Evolutionary conservation across 2,797 vertebrate species (phyloP).

Genomic region (Basileuterus tristriatus): DNA sequence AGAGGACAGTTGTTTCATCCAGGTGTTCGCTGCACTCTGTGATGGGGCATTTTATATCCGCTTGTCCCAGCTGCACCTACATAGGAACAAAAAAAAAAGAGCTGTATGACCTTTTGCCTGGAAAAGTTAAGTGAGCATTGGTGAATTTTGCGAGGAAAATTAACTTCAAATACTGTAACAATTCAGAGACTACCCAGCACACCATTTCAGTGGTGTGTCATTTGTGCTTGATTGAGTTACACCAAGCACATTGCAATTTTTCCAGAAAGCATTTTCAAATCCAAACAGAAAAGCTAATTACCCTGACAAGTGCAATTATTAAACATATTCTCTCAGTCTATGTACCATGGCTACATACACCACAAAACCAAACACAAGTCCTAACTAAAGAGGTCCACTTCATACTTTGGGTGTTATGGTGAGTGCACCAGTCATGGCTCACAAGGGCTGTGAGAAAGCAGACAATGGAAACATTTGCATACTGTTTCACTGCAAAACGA

Average conservation of each 20-base stretch:
- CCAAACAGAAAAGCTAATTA: background rate
- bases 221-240: background rate
- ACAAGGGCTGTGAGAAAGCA: background rate
- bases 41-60: conserved; percentile 89
- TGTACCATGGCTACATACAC: rapidly evolving
- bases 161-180: background rate
- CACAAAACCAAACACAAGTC: background rate
- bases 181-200: background rate
- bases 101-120: background rate
- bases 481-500: background rate
- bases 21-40: conserved; percentile 92
- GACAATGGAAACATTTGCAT: background rate
- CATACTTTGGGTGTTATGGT: background rate
- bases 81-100: background rate
- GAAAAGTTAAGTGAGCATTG: background rate
- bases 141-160: background rate
- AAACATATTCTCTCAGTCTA: background rate
- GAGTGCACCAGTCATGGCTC: background rate
- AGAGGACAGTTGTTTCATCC: conserved; percentile 87
- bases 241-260: background rate
- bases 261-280: background rate
- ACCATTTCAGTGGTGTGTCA: too few species aligned
- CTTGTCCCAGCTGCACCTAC: conserved; percentile 90
- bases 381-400: background rate
- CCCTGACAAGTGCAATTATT: background rate